A percentile compares a stretch with the other conserved stretches of the same genome.
Conservation (phyloP, 2,888 invertebrate species). For the Protula sp. region DNA sequence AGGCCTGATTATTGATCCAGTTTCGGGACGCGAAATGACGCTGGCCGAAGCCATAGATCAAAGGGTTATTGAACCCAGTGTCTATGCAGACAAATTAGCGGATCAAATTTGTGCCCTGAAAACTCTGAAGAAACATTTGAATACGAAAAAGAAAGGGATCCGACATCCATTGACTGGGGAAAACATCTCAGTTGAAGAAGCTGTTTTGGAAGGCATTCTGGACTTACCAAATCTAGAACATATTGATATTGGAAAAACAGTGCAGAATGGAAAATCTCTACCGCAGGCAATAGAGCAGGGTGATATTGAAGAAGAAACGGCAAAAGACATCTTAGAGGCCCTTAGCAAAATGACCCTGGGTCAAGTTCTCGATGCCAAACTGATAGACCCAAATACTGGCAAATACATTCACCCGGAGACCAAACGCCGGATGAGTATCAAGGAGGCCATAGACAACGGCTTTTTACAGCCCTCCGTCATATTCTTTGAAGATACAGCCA, state of each 20-base stretch:
- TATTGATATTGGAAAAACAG: slow-evolving; percentile 8
- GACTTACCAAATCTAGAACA: slow-evolving; percentile 11
- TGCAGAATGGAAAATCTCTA: slow-evolving; percentile 24
- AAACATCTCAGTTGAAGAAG: slow-evolving; percentile 83
- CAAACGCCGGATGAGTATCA: slow-evolving; percentile 60
- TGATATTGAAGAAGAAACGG: slow-evolving; percentile 11
- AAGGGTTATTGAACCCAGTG: slow-evolving; percentile 52
- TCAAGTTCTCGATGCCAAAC: slow-evolving; percentile 45
- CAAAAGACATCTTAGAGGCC: slow-evolving; percentile 34
- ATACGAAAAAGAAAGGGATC: slow-evolving; percentile 26
- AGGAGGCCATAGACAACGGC: slow-evolving; percentile 69
- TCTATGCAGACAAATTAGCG: slow-evolving; percentile 28
- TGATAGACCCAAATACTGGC: slow-evolving; percentile 54
- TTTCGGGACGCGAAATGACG: slow-evolving; percentile 78
- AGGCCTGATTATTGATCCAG: slow-evolving; percentile 54
- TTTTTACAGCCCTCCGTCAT: slow-evolving; percentile 37
- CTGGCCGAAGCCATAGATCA: slow-evolving; percentile 86
- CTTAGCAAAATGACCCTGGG: slow-evolving; percentile 51
- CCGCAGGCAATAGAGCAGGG: slow-evolving; percentile 32
- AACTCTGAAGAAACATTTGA: slow-evolving; percentile 35
- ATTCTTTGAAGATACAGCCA: slow-evolving; percentile 43
- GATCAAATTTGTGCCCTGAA: slow-evolving; percentile 33
- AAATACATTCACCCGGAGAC: slow-evolving; percentile 50
- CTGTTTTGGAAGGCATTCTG: slow-evolving; percentile 68
- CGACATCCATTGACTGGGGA: slow-evolving; percentile 62